Percentiles rank a stretch among this genome's conserved stretches.
phyloP scores from a whole-genome alignment of 1,140 invertebrate species.

The Drosophila miranda region DNA sequence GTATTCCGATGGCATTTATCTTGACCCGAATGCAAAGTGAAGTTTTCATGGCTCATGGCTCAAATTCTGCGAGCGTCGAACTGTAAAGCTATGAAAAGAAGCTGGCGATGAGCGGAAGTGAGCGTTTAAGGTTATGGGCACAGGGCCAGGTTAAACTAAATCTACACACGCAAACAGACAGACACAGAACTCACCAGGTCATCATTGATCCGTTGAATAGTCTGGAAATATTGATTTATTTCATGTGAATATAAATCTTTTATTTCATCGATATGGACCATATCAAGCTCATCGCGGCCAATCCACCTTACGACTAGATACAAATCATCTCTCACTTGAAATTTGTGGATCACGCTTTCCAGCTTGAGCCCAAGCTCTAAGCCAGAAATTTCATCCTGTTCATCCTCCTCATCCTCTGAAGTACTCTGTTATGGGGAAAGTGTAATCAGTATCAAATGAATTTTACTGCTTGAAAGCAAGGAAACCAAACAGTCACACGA shows the following conservation, averaged over 20 bases:
- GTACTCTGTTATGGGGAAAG: neutral
- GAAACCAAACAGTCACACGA: conserved; percentile 3
- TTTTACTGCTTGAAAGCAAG: neutral
- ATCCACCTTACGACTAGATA: conserved; percentile 33
- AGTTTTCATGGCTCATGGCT: conserved; percentile 73
- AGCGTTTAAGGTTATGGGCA: conserved; percentile 70
- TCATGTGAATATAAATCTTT: neutral
- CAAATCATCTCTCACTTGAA: neutral
- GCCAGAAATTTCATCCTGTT: conserved; percentile 1
- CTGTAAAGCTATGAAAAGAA: conserved; percentile 71
- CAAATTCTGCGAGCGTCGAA: conserved; percentile 68
- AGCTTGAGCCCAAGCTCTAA: conserved; percentile 17
- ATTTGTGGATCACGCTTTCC: conserved; percentile 19
- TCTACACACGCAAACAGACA: neutral
- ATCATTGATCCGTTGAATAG: neutral
- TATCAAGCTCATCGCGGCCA: neutral
- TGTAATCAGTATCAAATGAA: too few relatives aligned
- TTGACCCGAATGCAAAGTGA: conserved; percentile 58
- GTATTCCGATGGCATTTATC: conserved; percentile 56
- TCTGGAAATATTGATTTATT: conserved; percentile 23
- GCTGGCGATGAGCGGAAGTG: conserved; percentile 56
- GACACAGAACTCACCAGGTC: conserved; percentile 26
- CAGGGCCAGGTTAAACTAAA: conserved; percentile 43
- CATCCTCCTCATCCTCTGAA: neutral
- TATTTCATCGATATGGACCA: neutral